Base-by-base conservation (phyloP, 2,888 invertebrate genomes). In the Kuschelorhynchus macadamiae region DNA sequence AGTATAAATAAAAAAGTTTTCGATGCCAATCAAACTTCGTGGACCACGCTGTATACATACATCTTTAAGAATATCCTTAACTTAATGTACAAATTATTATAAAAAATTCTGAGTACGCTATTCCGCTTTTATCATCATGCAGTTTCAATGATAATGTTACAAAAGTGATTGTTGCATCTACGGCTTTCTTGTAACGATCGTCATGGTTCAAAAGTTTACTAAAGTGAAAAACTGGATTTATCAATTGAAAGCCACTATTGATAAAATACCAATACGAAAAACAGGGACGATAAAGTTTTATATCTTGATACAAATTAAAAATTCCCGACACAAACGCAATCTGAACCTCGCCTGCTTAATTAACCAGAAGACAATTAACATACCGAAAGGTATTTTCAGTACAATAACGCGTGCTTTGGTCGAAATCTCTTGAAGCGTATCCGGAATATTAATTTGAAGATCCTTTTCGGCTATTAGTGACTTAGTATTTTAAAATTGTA, bases 321-420 rank as follows among this genome's bases (percentile, higher is more conserved):
- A 60, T 60, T 60, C 60, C 21, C 25, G 17, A 49, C 49, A 41
- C 41, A 60, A 17, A 41, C 17, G 30, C 49, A 60, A 14, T 60
- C 21, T 11, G 41, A 55, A 55, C 39, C 41, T 55, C 41, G 49
- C 41, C 30, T 46, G 36, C 18, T 49, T 60, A 60, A 60, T 60
- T 60, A 60, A 39, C 60, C 49, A 21, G 25, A 49, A 63, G 36
- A 64, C 57, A 64, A 64, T 64, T 64, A 64, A 64, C 64, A 64
- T 64, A 57, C 64, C 64, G 50, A 50, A 50, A 57, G 41, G 41
- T 33, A 64, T 56, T 64, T 64, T 55, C n/a, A 25, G 50, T 56
- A 50, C 55, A 64, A 64, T 64, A 55, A 57, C 57, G 42, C 30
- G 56, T 64, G 64, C 56, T 57, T 57, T 64, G 36, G 56, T 20